Conservation (phyloP, 2,113 vertebrate species). For the Callopanchax toddi region DNA sequence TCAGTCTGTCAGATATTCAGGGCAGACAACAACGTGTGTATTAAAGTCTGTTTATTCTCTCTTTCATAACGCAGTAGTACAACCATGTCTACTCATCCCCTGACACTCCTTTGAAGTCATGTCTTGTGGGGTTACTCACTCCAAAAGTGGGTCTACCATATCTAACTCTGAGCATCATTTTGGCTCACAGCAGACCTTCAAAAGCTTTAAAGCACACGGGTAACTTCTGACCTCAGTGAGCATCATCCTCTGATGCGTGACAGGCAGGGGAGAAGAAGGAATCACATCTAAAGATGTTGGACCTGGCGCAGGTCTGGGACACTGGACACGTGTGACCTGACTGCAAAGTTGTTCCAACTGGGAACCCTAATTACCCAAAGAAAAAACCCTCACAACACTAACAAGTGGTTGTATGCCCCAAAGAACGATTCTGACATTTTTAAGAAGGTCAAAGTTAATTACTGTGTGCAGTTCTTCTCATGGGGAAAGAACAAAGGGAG, state of each 20-base stretch:
- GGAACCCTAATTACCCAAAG: slow-evolving; percentile 49
- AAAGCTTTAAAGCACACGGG: slow-evolving; percentile 58
- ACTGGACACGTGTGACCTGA: slow-evolving; percentile 13
- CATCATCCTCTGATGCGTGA: slow-evolving; percentile 45
- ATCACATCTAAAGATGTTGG: slow-evolving; percentile 18
- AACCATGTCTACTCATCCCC: slow-evolving; percentile 28
- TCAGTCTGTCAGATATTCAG: slow-evolving; percentile 18
- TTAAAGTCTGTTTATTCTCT: slow-evolving; percentile 16
- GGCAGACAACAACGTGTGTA: slow-evolving; percentile 15
- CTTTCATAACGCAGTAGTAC: slow-evolving; percentile 19
- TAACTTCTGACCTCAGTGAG: slow-evolving; percentile 55
- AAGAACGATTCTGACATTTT: slow-evolving; percentile 68
- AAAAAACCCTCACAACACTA: slow-evolving; percentile 26
- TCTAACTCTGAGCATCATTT: slow-evolving; percentile 44
- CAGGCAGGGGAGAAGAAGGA: slow-evolving; percentile 24
- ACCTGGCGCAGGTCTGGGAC: slow-evolving; percentile 16
- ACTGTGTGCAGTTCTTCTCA: slow-evolving; percentile 28
- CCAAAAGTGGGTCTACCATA: slow-evolving; percentile 37
- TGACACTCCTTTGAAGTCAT: slow-evolving; percentile 58
- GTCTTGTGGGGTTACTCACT: slow-evolving; percentile 43
- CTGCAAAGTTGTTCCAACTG: slow-evolving; percentile 38
- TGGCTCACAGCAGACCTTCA: slow-evolving; percentile 39
- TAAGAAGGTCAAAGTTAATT: slow-evolving; percentile 70
- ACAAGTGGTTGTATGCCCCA: slow-evolving; percentile 36
- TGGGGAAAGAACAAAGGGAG: slow-evolving; percentile 5